Percentiles rank a stretch among this genome's conserved stretches.
Evolutionary conservation across 2,797 vertebrate species (phyloP).

Genomic region (Bufotes viridis): DNA sequence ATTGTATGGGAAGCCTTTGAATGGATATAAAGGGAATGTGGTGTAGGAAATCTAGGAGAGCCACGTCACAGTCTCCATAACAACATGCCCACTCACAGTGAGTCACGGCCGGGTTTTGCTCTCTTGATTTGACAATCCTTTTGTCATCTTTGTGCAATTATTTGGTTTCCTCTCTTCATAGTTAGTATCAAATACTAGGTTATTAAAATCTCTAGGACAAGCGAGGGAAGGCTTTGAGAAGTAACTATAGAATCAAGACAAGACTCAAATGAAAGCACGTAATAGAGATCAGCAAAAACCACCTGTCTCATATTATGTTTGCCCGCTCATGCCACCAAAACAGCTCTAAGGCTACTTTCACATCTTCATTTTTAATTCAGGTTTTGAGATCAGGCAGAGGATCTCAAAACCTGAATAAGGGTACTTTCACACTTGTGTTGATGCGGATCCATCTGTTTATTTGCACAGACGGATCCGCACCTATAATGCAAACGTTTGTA

Average conservation of each 20-base stretch:
- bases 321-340: no score
- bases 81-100: slow-evolving; percentile 45
- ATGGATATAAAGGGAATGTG: not conserved
- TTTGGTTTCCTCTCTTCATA: not conserved
- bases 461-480: no score
- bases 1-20: not conserved
- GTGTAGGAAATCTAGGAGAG: not conserved
- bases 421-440: no score
- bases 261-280: not conserved
- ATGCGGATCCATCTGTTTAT: no score
- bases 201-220: not conserved
- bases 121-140: slow-evolving; percentile 14
- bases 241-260: no score
- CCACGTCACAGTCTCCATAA: slow-evolving; percentile 26
- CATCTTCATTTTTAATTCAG: no score
- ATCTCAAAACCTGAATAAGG: no score
- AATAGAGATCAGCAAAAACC: no score
- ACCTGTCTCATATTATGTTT: no score
- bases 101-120: slow-evolving; percentile 43
- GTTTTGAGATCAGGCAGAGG: no score
- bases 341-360: no score
- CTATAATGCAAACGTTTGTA: no score
- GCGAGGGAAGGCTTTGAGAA: not conserved
- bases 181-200: slow-evolving; percentile 2
- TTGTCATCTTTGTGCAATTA: slow-evolving; percentile 33